Conservation (phyloP, 2,113 vertebrate species). For the Pteropus alecto region DNA sequence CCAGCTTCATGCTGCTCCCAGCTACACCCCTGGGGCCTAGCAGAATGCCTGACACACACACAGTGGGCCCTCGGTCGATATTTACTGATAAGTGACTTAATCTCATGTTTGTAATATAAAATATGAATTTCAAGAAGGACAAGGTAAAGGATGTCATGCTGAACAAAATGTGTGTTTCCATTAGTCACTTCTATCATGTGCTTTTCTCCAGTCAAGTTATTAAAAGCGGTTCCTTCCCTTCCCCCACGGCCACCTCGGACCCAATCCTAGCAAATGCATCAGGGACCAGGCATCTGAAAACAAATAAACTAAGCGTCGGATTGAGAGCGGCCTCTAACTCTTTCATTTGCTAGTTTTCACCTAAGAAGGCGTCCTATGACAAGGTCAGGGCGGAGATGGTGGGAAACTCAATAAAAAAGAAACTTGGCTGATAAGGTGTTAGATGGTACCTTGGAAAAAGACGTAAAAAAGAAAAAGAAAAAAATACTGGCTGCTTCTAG, state of each 20-base stretch:
- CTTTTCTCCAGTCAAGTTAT: background rate
- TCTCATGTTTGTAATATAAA: background rate
- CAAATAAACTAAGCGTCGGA: background rate
- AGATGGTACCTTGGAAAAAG: background rate
- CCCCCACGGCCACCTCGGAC: background rate
- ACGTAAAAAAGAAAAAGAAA: accelerated
- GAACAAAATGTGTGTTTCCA: background rate
- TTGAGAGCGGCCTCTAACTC: accelerated
- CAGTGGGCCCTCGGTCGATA: background rate
- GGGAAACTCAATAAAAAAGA: background rate
- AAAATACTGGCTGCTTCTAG: background rate
- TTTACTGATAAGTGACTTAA: background rate
- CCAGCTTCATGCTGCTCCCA: accelerated
- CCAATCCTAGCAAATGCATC: background rate
- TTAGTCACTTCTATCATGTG: background rate
- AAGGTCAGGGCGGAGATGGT: background rate
- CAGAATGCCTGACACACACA: background rate
- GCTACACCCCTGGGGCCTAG: background rate
- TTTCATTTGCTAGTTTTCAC: background rate
- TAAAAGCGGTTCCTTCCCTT: background rate
- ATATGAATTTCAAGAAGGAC: background rate
- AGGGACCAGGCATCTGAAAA: background rate
- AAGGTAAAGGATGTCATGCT: background rate
- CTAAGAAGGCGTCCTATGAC: background rate
- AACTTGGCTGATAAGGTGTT: background rate